phyloP scores from a whole-genome alignment of 2,888 invertebrate genomes.

The Lysandra bellargus region DNA sequence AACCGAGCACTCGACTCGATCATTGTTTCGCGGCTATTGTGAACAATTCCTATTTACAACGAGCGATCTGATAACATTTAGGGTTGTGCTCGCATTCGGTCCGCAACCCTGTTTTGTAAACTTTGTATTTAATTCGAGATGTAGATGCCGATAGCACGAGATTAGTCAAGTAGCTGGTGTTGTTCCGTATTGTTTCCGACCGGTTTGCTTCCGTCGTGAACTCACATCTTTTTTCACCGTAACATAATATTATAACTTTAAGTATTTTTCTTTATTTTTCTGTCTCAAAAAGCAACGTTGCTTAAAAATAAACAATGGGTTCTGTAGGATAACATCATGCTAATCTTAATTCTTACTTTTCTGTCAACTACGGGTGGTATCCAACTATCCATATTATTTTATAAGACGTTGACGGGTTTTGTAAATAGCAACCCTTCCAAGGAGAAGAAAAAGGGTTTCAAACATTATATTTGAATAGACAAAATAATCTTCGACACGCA shows the following conservation, averaged over 20 bases:
- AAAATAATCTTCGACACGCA: too few relatives aligned
- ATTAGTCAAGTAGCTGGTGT: conserved; percentile 39
- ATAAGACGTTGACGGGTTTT: too few relatives aligned
- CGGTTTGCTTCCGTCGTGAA: conserved; percentile 8
- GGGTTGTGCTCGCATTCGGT: conserved; percentile 34
- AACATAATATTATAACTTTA: neutral
- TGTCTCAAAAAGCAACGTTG: neutral
- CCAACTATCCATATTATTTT: too few relatives aligned
- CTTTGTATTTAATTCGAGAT: conserved; percentile 45
- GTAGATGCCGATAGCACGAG: conserved; percentile 37
- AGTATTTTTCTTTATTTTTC: neutral
- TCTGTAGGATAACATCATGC: neutral
- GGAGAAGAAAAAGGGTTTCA: too few relatives aligned
- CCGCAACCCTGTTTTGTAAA: conserved; percentile 41
- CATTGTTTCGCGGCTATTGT: conserved; percentile 47
- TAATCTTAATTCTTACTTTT: neutral
- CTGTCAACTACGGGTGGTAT: neutral
- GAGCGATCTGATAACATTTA: conserved; percentile 42
- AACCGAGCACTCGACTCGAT: conserved; percentile 45
- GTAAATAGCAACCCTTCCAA: too few relatives aligned
- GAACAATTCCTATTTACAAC: conserved; percentile 43
- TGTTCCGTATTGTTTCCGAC: conserved; percentile 30
- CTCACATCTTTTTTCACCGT: conserved; percentile 8
- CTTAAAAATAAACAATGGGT: neutral
- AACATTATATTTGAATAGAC: too few relatives aligned